These are phyloP conservation scores for Lontra canadensis DNA, from an alignment of 2,113 vertebrate genomes.

Conservation along the genomic window DNA sequence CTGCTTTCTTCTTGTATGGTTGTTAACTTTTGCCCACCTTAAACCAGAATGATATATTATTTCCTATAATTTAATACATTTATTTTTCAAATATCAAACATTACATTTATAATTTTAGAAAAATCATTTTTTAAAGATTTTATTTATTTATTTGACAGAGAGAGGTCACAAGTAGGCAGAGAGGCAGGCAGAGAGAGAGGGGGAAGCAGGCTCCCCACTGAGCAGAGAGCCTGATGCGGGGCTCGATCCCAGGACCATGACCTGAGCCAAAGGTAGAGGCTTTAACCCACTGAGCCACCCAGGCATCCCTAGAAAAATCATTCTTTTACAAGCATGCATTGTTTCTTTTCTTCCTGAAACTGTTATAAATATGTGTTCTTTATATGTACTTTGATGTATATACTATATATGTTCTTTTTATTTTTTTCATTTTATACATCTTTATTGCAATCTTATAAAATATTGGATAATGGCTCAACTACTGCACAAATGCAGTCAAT, in stretches of 20 bases:
- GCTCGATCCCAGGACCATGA: too few relatives aligned
- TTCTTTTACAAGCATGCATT: neutral
- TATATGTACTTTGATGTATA: neutral
- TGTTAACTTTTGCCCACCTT: neutral
- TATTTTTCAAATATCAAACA: constrained; percentile 34
- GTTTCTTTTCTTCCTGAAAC: neutral
- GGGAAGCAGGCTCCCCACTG: too few relatives aligned
- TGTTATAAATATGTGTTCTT: neutral
- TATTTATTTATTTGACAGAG: too few relatives aligned
- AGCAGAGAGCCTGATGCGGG: too few relatives aligned
- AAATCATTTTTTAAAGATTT: neutral
- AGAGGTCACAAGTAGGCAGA: too few relatives aligned
- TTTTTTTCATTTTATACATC: constrained; percentile 5
- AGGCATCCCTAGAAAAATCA: neutral
- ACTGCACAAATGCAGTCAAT: constrained; percentile 30
- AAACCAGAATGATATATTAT: neutral
- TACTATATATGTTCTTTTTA: neutral
- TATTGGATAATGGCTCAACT: constrained; percentile 13
- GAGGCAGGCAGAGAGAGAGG: too few relatives aligned
- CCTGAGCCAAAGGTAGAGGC: too few relatives aligned
- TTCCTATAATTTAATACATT: neutral
- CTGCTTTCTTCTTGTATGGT: neutral
- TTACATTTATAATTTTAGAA: neutral
- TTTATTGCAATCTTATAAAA: constrained; percentile 42
- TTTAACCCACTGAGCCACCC: too few relatives aligned